A percentile compares a stretch with the other conserved stretches of the same genome.
Conservation (phyloP, 2,797 vertebrate genomes). For the Thamnophis elegans region DNA sequence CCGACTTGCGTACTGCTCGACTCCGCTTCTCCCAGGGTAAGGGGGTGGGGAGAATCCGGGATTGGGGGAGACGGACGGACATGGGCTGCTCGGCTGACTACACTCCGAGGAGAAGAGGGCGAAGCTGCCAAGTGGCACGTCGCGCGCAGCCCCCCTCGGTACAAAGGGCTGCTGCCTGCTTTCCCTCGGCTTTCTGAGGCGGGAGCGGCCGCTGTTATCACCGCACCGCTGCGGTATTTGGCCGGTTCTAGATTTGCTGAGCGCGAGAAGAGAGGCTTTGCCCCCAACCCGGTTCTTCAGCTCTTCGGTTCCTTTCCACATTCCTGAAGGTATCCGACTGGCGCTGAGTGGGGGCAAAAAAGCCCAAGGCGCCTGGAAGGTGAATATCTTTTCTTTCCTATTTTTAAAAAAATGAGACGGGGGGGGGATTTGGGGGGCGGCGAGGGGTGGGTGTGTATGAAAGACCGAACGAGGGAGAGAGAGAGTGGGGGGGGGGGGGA, state of each 20-base stretch:
- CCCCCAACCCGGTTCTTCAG: not conserved
- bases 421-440: not conserved
- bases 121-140: not conserved
- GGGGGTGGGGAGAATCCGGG: constrained; percentile 18
- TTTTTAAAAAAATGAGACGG: not conserved
- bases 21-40: not conserved
- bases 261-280: not conserved
- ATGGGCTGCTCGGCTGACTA: not conserved
- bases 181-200: constrained; percentile 20
- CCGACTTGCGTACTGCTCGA: constrained; percentile 9
- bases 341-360: not conserved
- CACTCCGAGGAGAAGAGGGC: not conserved
- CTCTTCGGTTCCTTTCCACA: not conserved
- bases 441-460: constrained; percentile 19
- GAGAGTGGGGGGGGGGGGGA: not conserved
- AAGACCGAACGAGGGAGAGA: not conserved
- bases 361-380: not conserved
- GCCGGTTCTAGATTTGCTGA: not conserved
- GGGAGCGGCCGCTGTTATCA: not conserved
- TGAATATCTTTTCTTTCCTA: not conserved
- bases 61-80: constrained; percentile 7
- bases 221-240: constrained; percentile 5
- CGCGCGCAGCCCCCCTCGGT: constrained; percentile 13
- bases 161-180: constrained; percentile 16
- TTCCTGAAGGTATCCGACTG: not conserved